Percentiles rank a stretch among this genome's conserved stretches.
Evolutionary conservation across 2,888 invertebrate species (phyloP).

Genomic region (Brachypterus glaber): DNA sequence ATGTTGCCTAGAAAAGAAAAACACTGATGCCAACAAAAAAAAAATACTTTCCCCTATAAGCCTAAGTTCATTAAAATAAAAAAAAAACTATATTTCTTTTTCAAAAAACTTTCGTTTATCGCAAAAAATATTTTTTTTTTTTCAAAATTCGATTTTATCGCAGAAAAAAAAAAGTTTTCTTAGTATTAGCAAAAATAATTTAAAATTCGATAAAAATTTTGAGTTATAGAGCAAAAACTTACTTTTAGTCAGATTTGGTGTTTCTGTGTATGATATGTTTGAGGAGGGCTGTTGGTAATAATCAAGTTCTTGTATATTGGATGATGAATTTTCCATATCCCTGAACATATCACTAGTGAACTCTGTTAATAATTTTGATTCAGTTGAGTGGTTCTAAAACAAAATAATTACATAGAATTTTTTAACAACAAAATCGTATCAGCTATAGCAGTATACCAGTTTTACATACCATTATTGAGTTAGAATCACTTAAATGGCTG

Average conservation of each 20-base stretch:
- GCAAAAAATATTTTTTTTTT: no score
- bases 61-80: no score
- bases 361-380: constrained; percentile 46
- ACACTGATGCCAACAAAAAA: no score
- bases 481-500: constrained; percentile 62
- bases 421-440: neutral
- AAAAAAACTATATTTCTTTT: no score
- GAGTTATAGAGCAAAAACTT: constrained; percentile 9
- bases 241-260: constrained; percentile 30
- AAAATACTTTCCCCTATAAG: no score
- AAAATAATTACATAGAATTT: constrained; percentile 12
- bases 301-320: constrained; percentile 35
- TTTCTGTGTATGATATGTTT: constrained; percentile 27
- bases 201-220: constrained; percentile 4
- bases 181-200: constrained; percentile 8
- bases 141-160: no score
- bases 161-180: constrained; percentile 16
- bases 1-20: no score
- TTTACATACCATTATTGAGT: constrained; percentile 44
- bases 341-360: constrained; percentile 54
- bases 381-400: constrained; percentile 33
- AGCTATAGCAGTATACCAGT: constrained; percentile 5
- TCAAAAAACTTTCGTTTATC: no score
- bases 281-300: constrained; percentile 34
- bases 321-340: constrained; percentile 34